These are phyloP conservation scores for Sciurus niger DNA, from an alignment of 2,113 vertebrate genomes.

Conservation along the genomic window DNA sequence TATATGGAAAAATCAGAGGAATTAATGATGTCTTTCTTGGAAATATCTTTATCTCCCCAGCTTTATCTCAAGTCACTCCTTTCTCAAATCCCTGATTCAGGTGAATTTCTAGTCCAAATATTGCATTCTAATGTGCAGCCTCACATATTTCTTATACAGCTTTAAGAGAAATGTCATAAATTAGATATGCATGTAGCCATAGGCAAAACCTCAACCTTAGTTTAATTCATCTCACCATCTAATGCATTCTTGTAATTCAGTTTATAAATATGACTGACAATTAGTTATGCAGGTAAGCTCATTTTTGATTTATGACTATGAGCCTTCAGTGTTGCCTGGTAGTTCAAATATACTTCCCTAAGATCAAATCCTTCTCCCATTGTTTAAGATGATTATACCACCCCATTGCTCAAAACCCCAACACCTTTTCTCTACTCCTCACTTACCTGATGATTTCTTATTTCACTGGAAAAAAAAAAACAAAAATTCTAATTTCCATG, in stretches of 20 bases:
- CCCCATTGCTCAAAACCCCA: neutral
- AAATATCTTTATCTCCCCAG: conserved; percentile 42
- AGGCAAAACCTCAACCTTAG: conserved; percentile 36
- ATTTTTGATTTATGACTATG: neutral
- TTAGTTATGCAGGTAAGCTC: neutral
- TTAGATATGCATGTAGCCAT: neutral
- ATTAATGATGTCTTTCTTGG: conserved; percentile 48
- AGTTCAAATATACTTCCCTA: conserved; percentile 25
- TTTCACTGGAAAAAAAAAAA: conserved; percentile 22
- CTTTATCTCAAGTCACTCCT: conserved; percentile 2
- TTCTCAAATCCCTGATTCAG: neutral
- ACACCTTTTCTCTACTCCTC: neutral
- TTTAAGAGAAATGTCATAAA: conserved; percentile 48
- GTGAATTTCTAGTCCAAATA: neutral
- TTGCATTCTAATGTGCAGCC: neutral
- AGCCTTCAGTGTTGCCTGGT: neutral
- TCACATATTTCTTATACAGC: conserved; percentile 39
- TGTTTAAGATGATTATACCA: conserved; percentile 16
- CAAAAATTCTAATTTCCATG: conserved; percentile 10
- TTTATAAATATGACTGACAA: conserved; percentile 49
- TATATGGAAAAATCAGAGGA: conserved; percentile 37
- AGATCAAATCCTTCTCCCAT: conserved; percentile 5
- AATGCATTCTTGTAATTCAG: neutral
- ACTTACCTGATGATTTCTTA: conserved; percentile 43
- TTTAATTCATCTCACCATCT: conserved; percentile 44